phyloP scores from a whole-genome alignment of 1,140 invertebrate genomes.

The Leptestheria dahalacensis region DNA sequence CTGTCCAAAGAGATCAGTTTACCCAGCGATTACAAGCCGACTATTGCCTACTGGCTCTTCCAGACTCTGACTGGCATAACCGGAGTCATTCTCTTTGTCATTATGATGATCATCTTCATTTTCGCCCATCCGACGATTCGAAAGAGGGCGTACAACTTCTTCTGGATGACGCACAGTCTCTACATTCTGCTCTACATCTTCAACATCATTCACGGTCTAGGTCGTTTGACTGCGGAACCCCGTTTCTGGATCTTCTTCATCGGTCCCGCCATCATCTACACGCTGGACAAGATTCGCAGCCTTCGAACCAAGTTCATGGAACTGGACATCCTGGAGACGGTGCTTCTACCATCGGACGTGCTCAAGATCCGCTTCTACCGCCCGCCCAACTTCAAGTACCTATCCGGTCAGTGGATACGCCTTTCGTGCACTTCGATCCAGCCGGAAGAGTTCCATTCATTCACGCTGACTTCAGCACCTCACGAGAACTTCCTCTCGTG shows the following conservation, averaged over 20 bases:
- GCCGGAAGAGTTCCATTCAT: conserved; percentile 90
- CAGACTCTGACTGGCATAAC: conserved; percentile 86
- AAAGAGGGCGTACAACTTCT: conserved; percentile 88
- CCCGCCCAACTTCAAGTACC: conserved; percentile 90
- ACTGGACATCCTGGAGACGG: conserved; percentile 86
- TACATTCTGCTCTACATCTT: conserved; percentile 82
- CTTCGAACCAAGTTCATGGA: conserved; percentile 84
- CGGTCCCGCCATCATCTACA: conserved; percentile 56
- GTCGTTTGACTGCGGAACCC: conserved; percentile 76
- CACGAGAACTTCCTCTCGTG: conserved; percentile 94
- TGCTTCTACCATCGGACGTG: conserved; percentile 86
- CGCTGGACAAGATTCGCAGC: conserved; percentile 80
- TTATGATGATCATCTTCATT: conserved; percentile 92
- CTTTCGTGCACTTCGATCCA: conserved; percentile 83
- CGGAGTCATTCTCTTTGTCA: conserved; percentile 80
- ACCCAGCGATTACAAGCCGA: conserved; percentile 76
- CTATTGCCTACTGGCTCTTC: conserved; percentile 87
- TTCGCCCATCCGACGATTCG: conserved; percentile 91
- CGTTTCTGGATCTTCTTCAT: conserved; percentile 94
- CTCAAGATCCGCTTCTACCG: conserved; percentile 85
- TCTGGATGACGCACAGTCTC: conserved; percentile 92
- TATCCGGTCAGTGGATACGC: conserved; percentile 76
- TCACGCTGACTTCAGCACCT: conserved; percentile 93
- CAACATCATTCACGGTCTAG: conserved; percentile 85
- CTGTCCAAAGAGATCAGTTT: conserved; percentile 88